These are phyloP conservation scores for Arctia plantaginis DNA, from an alignment of 2,888 invertebrate genomes.

Conservation along the genomic window DNA sequence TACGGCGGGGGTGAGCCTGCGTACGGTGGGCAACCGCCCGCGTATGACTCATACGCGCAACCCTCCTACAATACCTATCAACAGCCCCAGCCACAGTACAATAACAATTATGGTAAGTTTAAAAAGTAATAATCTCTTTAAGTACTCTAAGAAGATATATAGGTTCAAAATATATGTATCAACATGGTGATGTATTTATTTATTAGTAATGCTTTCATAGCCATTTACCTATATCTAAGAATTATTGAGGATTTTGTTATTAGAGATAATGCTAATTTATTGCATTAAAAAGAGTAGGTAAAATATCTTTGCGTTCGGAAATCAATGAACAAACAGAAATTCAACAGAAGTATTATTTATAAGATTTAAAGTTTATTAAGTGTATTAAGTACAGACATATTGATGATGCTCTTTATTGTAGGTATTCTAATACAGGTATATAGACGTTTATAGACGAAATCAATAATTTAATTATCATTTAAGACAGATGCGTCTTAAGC, in stretches of 20 bases:
- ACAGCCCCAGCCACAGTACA: slow-evolving; percentile 74
- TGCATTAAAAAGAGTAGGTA: not conserved
- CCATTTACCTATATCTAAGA: not conserved
- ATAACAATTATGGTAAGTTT: slow-evolving; percentile 79
- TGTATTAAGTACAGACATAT: not conserved
- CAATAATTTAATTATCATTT: not conserved
- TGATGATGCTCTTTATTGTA: not conserved
- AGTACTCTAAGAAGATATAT: not conserved
- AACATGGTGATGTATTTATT: not conserved
- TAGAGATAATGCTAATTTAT: not conserved
- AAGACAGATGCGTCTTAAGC: not conserved
- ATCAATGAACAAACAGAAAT: not conserved
- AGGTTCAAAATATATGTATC: not conserved
- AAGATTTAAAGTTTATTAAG: not conserved
- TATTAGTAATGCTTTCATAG: not conserved
- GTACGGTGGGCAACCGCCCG: slow-evolving; percentile 68
- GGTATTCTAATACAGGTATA: not conserved
- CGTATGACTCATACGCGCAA: slow-evolving; percentile 78
- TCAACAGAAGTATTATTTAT: not conserved
- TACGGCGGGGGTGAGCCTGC: slow-evolving; percentile 75
- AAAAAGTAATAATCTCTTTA: slow-evolving; percentile 37
- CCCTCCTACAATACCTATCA: slow-evolving; percentile 77
- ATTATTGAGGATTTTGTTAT: not conserved
- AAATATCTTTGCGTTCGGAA: not conserved
- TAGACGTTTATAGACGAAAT: not conserved